phyloP scores from a whole-genome alignment of 2,797 vertebrate genomes.

The Schizopygopsis malacanthus region DNA sequence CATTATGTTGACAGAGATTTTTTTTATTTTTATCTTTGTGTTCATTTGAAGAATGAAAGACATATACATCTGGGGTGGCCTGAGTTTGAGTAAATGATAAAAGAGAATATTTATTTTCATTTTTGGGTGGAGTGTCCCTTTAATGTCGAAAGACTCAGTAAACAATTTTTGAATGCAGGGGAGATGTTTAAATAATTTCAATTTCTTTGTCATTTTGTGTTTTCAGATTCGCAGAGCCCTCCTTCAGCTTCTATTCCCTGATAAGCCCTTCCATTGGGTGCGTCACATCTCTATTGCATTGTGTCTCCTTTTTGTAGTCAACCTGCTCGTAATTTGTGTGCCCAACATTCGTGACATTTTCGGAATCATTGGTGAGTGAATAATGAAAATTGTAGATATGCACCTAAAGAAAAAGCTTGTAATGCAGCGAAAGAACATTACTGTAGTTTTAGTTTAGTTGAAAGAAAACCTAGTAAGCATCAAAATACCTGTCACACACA shows the following conservation, averaged over 20 bases:
- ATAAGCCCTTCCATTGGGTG: slow-evolving; percentile 83
- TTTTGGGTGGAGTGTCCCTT: not conserved
- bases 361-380: slow-evolving; percentile 81
- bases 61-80: not conserved
- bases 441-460: not conserved
- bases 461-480: not conserved
- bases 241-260: slow-evolving; percentile 83
- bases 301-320: slow-evolving; percentile 79
- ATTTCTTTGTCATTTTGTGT: not conserved
- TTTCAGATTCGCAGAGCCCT: slow-evolving; percentile 83
- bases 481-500: not conserved
- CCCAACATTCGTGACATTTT: slow-evolving; percentile 88
- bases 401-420: too few relatives aligned
- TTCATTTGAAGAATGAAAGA: not conserved
- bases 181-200: not conserved
- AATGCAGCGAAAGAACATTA: not conserved
- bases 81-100: not conserved
- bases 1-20: not conserved
- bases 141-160: not conserved
- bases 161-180: not conserved
- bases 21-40: not conserved
- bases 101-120: too few relatives aligned
- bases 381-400: not conserved
- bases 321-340: slow-evolving; percentile 85
- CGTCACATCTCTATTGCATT: slow-evolving; percentile 80